phyloP scores from a whole-genome alignment of 2,113 vertebrate genomes.

The Neodontobutis hainanensis region DNA sequence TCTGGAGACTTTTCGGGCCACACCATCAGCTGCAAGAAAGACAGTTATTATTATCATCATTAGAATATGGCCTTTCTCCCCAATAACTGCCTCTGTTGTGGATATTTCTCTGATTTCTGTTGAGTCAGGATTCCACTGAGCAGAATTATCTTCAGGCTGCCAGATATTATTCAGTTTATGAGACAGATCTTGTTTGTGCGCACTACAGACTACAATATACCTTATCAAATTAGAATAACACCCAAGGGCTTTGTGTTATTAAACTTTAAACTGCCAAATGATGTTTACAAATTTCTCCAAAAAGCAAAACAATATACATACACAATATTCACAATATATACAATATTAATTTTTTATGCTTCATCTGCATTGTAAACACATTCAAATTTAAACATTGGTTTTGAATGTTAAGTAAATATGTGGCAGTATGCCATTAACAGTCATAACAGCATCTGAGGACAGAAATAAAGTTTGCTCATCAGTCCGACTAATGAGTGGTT shows the following conservation, averaged over 20 bases:
- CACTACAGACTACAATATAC: conserved; percentile 11
- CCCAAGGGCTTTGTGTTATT: conserved; percentile 23
- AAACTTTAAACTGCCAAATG: conserved; percentile 32
- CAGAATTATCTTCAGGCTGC: conserved; percentile 24
- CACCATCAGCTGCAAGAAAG: conserved; percentile 81
- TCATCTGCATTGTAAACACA: conserved; percentile 34
- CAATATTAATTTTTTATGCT: conserved; percentile 8
- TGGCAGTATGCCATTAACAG: conserved; percentile 24
- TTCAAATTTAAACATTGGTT: conserved; percentile 26
- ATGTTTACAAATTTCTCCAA: conserved; percentile 25
- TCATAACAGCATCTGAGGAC: conserved; percentile 17
- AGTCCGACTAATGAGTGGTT: conserved; percentile 40
- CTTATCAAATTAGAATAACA: conserved; percentile 21
- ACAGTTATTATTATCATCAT: not conserved
- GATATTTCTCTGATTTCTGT: conserved; percentile 14
- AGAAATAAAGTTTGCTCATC: conserved; percentile 40
- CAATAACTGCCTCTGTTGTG: not conserved
- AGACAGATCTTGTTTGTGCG: conserved; percentile 21
- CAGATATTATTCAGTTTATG: conserved; percentile 38
- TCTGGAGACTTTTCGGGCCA: conserved; percentile 86
- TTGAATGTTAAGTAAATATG: conserved; percentile 31
- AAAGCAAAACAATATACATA: conserved; percentile 34
- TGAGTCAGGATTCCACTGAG: conserved; percentile 20
- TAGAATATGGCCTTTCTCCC: not conserved
- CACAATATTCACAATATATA: too few relatives aligned